A percentile compares a stretch with the other conserved stretches of the same genome.
Conservation (phyloP, 64 coral and sea anemone genomes). For the Astreopora myriophthalma region DNA sequence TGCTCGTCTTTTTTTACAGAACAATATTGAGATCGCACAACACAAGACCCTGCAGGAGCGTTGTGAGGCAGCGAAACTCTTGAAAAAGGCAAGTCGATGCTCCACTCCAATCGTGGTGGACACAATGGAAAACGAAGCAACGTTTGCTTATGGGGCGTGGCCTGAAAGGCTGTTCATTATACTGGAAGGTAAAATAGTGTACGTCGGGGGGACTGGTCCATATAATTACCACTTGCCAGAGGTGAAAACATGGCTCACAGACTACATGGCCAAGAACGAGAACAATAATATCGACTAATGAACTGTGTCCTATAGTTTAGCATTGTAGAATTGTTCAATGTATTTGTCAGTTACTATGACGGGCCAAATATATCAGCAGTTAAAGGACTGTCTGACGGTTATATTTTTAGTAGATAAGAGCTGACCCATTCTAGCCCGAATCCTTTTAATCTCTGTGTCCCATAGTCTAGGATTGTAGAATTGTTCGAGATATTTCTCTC, state of each 20-base stretch:
- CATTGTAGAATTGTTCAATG: not conserved
- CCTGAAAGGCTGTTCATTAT: constrained; percentile 64
- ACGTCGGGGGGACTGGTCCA: constrained; percentile 51
- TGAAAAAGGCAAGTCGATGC: not conserved
- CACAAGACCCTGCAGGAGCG: constrained; percentile 58
- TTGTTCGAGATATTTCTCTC: not conserved
- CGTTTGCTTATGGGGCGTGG: constrained; percentile 26
- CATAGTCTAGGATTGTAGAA: not conserved
- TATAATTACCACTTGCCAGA: not conserved
- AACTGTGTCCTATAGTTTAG: not conserved
- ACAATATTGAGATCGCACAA: constrained; percentile 58
- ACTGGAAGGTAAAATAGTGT: constrained; percentile 17
- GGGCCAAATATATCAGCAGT: no score
- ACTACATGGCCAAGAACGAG: constrained; percentile 5
- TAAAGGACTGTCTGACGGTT: no score
- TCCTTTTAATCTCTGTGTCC: no score
- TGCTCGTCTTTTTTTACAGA: constrained; percentile 8
- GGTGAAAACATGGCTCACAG: constrained; percentile 42
- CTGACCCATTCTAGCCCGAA: no score
- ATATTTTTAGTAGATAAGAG: no score
- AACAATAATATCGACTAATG: not conserved
- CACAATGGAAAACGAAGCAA: constrained; percentile 49
- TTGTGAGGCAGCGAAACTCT: constrained; percentile 44
- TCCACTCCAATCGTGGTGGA: constrained; percentile 51
- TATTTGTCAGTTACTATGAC: no score